Evolutionary conservation across 2,888 invertebrate species (phyloP), one percentile per base, ranked within the genome.

Genomic region (Lasius platythorax): DNA sequence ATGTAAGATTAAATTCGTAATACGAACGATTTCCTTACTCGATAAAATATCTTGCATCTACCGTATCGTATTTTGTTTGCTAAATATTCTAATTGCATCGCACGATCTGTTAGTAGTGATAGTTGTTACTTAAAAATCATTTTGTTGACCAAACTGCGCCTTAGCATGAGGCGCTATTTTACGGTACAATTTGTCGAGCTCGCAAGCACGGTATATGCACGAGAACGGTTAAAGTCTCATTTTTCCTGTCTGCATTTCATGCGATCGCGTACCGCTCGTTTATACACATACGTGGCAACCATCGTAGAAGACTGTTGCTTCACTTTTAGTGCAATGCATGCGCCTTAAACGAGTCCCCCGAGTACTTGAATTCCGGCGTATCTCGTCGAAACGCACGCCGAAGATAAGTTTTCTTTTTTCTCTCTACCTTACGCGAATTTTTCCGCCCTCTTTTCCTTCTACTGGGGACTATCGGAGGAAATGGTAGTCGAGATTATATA

Each of bases 291-390:
- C 66, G 33, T 50, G 37, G 46, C 43, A 46, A 28, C 46, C 73
- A 37, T 56, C 79, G 18, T 63, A 43, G 61, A 73, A 73, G 79
- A 63, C 61, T 81, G 79, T 73, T 81, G 61, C 73, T 81, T 73
- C 79, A 73, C 61, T 73, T 73, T 81, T 73, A 81, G 79, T 61
- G 73, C 79, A 61, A 81, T 81, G 79, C 79, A 81, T 81, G 79
- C 61, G 28, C 61, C 46, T 73, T 81, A 37, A 73, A 73, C 61
- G 79, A 79, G 72, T 61, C 79, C 58, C 73, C 46, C 79, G 72
- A 81, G 78, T 46, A 73, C 73, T 73, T 73, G 61, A 81, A 81
- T 81, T 81, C 79, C 58, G 82, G 53, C 64, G 76, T 64, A 82
- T 76, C 82, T 82, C 56, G 53, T 82, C 78, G 75, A 63, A 75